phyloP scores from a whole-genome alignment of 2,797 vertebrate genomes.

The Clamator glandarius region DNA sequence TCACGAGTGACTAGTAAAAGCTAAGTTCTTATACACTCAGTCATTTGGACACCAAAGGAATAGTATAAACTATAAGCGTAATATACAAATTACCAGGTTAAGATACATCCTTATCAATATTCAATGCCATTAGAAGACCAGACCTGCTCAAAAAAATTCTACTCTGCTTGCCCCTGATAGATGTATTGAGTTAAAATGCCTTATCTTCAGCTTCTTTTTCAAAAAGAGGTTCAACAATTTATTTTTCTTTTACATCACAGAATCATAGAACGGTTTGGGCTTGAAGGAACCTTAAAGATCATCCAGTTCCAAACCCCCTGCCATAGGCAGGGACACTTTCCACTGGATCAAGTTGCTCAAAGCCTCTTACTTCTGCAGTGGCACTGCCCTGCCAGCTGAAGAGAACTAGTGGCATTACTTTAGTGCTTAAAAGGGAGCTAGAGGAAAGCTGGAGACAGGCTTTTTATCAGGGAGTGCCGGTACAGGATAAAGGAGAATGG shows the following conservation, averaged over 20 bases:
- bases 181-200: neutral
- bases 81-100: neutral
- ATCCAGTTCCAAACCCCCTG: too few relatives aligned
- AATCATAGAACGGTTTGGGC: too few relatives aligned
- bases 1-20: neutral
- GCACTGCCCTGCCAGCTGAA: too few relatives aligned
- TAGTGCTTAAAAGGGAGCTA: too few relatives aligned
- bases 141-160: neutral
- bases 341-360: too few relatives aligned
- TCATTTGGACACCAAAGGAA: neutral
- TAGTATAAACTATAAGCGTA: neutral
- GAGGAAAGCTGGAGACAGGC: too few relatives aligned
- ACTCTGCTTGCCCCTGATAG: neutral
- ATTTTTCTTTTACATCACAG: neutral
- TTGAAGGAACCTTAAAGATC: too few relatives aligned
- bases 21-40: neutral
- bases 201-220: neutral
- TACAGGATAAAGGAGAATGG: too few relatives aligned
- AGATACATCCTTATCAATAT: neutral
- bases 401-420: too few relatives aligned
- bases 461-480: too few relatives aligned
- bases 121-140: neutral
- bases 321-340: too few relatives aligned
- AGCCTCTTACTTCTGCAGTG: too few relatives aligned
- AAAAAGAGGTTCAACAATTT: neutral